These are phyloP conservation scores for Agelastica alni DNA, from an alignment of 2,888 invertebrate genomes.

Conservation along the genomic window DNA sequence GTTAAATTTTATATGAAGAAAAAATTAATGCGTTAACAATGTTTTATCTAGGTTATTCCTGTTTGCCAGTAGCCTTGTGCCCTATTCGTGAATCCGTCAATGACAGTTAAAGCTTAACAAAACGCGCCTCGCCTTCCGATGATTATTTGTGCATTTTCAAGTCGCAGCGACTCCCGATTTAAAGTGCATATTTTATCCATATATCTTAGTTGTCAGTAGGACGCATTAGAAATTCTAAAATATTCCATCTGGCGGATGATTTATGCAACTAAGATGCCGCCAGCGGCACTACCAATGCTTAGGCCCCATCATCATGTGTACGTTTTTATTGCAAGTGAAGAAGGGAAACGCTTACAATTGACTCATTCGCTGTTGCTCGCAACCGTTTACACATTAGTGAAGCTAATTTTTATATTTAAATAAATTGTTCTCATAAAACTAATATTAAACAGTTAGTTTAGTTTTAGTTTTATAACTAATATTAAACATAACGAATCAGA, in stretches of 20 bases:
- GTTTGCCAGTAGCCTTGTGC: too few relatives aligned
- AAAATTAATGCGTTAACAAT: too few relatives aligned
- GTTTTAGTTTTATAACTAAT: too few relatives aligned
- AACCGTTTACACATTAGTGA: too few relatives aligned
- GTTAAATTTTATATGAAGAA: too few relatives aligned
- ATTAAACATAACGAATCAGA: too few relatives aligned
- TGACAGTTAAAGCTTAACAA: conserved; percentile 26
- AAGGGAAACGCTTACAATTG: conserved; percentile 6
- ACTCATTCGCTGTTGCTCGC: too few relatives aligned
- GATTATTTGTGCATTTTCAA: conserved; percentile 48
- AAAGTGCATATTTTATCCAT: conserved; percentile 57
- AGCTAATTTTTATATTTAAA: too few relatives aligned
- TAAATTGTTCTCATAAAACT: too few relatives aligned
- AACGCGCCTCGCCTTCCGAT: conserved; percentile 38
- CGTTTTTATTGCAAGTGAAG: neutral
- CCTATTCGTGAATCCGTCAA: neutral
- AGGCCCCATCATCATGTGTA: neutral
- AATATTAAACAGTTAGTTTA: too few relatives aligned
- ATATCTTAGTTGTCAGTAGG: conserved; percentile 56
- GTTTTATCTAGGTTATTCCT: too few relatives aligned
- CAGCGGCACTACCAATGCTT: conserved; percentile 30
- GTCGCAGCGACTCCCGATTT: conserved; percentile 43
- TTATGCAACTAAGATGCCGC: conserved; percentile 46
- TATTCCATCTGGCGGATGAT: conserved; percentile 59
- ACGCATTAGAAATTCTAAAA: conserved; percentile 58